phyloP scores from a whole-genome alignment of 1,140 invertebrate species.

The Hydropsyche tenuis region DNA sequence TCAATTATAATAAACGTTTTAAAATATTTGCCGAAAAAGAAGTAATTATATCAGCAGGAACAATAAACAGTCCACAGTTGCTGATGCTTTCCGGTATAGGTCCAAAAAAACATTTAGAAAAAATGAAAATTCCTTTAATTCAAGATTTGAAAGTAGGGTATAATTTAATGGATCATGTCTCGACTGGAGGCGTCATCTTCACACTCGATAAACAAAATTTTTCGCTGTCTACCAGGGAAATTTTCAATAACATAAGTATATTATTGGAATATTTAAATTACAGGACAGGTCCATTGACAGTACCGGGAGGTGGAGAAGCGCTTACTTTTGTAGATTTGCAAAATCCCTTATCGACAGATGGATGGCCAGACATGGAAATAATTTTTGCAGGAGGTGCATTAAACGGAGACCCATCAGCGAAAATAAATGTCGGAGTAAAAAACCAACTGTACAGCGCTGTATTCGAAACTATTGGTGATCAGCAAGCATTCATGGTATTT shows the following conservation, averaged over 20 bases:
- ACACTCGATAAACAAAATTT: constrained; percentile 62
- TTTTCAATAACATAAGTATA: constrained; percentile 38
- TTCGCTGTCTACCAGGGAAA: constrained; percentile 43
- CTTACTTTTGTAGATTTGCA: constrained; percentile 77
- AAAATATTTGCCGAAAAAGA: constrained; percentile 65
- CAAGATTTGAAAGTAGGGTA: constrained; percentile 68
- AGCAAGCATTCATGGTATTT: constrained; percentile 68
- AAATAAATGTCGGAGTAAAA: constrained; percentile 63
- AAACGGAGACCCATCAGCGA: constrained; percentile 59
- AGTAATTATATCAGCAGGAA: constrained; percentile 70
- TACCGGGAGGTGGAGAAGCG: constrained; percentile 84
- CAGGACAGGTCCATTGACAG: constrained; percentile 70
- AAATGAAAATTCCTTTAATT: constrained; percentile 64
- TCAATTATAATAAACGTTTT: constrained; percentile 56
- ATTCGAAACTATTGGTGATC: constrained; percentile 61
- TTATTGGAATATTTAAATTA: constrained; percentile 62
- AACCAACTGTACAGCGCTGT: constrained; percentile 63
- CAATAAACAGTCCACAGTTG: constrained; percentile 67
- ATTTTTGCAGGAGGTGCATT: constrained; percentile 68
- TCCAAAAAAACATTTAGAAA: constrained; percentile 69
- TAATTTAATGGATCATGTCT: constrained; percentile 70
- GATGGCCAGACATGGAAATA: constrained; percentile 78
- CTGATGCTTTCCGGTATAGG: constrained; percentile 78
- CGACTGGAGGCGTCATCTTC: background rate
- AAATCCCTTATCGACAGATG: constrained; percentile 66